Evolutionary conservation across 2,797 vertebrate genomes (phyloP), one percentile per base, ranked within the genome.

Genomic region (Coregonus suidteri): DNA sequence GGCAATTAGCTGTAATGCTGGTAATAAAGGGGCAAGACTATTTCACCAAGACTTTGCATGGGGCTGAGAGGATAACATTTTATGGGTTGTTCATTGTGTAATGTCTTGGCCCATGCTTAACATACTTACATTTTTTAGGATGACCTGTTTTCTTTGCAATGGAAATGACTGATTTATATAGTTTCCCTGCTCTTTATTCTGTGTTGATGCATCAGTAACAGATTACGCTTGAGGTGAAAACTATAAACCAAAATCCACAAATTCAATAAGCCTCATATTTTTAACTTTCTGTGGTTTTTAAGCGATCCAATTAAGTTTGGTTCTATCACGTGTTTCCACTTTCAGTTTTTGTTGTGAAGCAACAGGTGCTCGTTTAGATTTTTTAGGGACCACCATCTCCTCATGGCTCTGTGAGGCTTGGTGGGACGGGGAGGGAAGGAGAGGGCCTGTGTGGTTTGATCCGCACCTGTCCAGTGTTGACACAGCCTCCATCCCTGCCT

Each of bases 21-120:
- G 92, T 93, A 94, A 92, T 94, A 94, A 93, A 94, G 83, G 90
- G 92, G 91, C 88, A 79, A 84, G 20, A 79, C 86, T 79, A 84
- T 89, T 88, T 85, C 65, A 90, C 80, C 89, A 84, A 86, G 84
- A 84, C 82, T 82, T 65, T 82, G 77, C 65, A 86, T 87, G 84
- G 14, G 80, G 69, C 68, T 77, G 34, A 84, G 84, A 77, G 84
- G 83, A 77, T 47, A 47, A 47, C 15, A 30, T 15, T 30, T 64
- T 47, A 37, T 66, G 25, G 18, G 56, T 6, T 9, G 41, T 47
- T 47, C 37, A n/a, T 25, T n/a, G 30, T 59, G 31, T 6, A 35
- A 20, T 35, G 5, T 35, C 6, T 37, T 35, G 41, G 9, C 0
- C 41, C 41, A 47, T 47, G 25, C 16, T 69, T 69, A 15, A 34